A percentile compares a stretch with the other conserved stretches of the same genome.
phyloP scores from a whole-genome alignment of 2,797 vertebrate species.

The Mareca strepera region DNA sequence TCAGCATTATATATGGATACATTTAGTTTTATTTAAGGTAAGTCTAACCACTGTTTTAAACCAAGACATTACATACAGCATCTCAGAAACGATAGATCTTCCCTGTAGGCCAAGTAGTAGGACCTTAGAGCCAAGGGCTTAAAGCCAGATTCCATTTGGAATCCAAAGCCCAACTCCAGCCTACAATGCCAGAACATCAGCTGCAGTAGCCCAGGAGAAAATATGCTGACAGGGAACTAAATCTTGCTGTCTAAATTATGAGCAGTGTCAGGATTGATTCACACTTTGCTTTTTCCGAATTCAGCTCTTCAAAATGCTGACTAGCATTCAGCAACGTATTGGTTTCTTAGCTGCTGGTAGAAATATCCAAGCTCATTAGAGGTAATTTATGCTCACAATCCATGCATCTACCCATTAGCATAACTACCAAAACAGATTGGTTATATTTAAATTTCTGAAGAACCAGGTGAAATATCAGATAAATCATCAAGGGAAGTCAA shows the following conservation, averaged over 20 bases:
- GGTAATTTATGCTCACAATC: slow-evolving; percentile 53
- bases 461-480: neutral
- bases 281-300: slow-evolving; percentile 23
- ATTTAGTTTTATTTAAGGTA: neutral
- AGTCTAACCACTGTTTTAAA: neutral
- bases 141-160: neutral
- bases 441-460: slow-evolving; percentile 26
- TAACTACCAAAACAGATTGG: slow-evolving; percentile 48
- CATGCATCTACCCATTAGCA: slow-evolving; percentile 21
- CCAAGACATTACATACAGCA: neutral
- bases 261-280: slow-evolving; percentile 27
- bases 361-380: slow-evolving; percentile 33
- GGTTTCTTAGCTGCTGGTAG: slow-evolving; percentile 40
- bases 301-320: slow-evolving; percentile 43
- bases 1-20: neutral
- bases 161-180: neutral
- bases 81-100: neutral
- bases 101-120: neutral
- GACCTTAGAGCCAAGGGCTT: neutral
- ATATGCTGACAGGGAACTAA: slow-evolving; percentile 26
- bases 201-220: neutral
- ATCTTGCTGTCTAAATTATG: slow-evolving; percentile 22
- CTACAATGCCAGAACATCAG: neutral
- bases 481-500: neutral
- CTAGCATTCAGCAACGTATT: slow-evolving; percentile 33